Evolutionary conservation across 2,113 vertebrate genomes (phyloP), one percentile per base, ranked within the genome.

Genomic region (Heteronetta atricapilla): DNA sequence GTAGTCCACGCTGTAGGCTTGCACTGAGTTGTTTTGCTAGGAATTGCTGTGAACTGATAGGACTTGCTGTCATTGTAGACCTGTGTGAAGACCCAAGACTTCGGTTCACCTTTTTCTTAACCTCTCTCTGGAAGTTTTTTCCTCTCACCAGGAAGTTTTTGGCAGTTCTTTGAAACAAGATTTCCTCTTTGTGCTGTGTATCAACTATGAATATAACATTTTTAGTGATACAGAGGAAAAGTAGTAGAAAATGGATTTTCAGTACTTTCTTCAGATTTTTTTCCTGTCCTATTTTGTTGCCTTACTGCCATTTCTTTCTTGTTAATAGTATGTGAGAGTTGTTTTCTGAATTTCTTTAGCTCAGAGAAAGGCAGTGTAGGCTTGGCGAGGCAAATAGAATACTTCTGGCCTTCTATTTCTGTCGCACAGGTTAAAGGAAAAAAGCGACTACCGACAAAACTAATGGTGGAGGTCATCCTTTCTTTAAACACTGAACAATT

Each of bases 321-420:
- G 46, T 23, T 46, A 5, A 36, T 56, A 23, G 69, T 74, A 34
- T 10, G 66, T 72, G 34, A 26, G 60, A 64, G 38, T 31, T 74
- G 3, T 81, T 82, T 78, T 28, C 33, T 64, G 42, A 70, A 89
- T 46, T 67, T 56, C 13, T 55, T 72, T 7, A 23, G 12, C 34
- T 82, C 17, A 0, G 0, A 25, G 58, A 70, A 63, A 18, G 34
- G 68, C 26, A 36, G 5, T 50, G 60, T 25, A 69, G 28, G 10
- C 25, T 84, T 4, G 2, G 21, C 53, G 52, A 26, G 48, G n/a
- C 75, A 42, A 28, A 17, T 3, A 5, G 73, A 44, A 0, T 40
- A 48, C 44, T 85, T 84, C 56, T 86, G 3, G 10, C 38, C 13
- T 55, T 46, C 31, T 42, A 1, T 4, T 79, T 38, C 18, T 33